A percentile compares a stretch with the other conserved stretches of the same genome.
Conservation (phyloP, 2,113 vertebrate species). For the Gymnobelideus leadbeateri region DNA sequence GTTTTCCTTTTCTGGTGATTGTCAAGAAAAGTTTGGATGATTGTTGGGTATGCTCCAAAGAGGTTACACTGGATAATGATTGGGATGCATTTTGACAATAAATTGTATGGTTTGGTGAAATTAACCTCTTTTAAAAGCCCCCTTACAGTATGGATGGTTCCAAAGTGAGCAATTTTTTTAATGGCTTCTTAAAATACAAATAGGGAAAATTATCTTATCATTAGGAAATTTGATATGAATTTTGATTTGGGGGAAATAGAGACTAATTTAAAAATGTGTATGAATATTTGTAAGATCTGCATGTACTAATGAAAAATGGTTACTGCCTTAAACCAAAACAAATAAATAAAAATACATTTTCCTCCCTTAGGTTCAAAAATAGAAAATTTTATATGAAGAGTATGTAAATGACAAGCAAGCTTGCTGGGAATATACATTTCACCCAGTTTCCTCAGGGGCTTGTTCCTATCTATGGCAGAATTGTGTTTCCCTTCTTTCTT, state of each 20-base stretch:
- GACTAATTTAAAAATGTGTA: constrained; percentile 32
- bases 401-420: background rate
- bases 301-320: background rate
- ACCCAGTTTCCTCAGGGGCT: constrained; percentile 29
- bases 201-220: background rate
- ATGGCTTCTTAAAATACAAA: constrained; percentile 1
- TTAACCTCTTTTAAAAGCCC: constrained; percentile 50
- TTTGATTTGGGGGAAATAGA: constrained; percentile 50
- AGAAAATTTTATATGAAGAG: constrained; percentile 20
- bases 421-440: background rate
- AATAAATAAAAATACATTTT: background rate
- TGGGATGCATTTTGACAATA: constrained; percentile 44
- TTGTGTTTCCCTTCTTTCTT: constrained; percentile 58
- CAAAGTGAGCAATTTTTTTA: constrained; percentile 44
- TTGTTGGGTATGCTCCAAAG: constrained; percentile 42
- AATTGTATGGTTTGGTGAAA: constrained; percentile 43
- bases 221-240: constrained; percentile 38
- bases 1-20: background rate
- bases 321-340: background rate
- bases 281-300: constrained; percentile 25
- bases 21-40: constrained; percentile 37
- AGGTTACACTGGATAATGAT: constrained; percentile 40
- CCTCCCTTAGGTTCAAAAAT: constrained; percentile 1
- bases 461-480: constrained; percentile 23
- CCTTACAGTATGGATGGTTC: constrained; percentile 14